These are phyloP conservation scores for Anthoptus insignis DNA, from an alignment of 2,888 invertebrate genomes.

Conservation along the genomic window DNA sequence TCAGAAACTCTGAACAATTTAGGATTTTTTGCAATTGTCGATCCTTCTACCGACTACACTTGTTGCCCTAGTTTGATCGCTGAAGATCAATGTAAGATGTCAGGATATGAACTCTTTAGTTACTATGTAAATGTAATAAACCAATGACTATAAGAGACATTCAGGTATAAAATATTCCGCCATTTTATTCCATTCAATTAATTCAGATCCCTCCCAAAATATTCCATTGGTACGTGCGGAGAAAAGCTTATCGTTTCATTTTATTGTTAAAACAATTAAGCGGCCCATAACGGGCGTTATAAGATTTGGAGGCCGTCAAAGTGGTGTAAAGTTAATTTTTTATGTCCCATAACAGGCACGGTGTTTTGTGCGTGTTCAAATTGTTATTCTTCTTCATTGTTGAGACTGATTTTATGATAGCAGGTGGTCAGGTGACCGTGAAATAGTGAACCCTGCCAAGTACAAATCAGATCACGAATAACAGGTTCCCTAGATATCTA, in stretches of 20 bases:
- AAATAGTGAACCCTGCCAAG: no score
- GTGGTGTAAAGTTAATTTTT: slow-evolving; percentile 41
- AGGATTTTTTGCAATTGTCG: no score
- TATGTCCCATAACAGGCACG: slow-evolving; percentile 35
- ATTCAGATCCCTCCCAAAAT: not conserved
- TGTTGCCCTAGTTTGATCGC: no score
- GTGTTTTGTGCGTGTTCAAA: not conserved
- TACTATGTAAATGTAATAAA: no score
- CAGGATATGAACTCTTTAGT: no score
- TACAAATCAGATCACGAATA: no score
- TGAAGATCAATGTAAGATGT: no score
- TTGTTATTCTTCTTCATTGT: slow-evolving; percentile 1
- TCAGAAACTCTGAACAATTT: no score
- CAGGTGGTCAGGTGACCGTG: not conserved
- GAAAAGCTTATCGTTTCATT: slow-evolving; percentile 8
- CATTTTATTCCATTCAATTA: not conserved
- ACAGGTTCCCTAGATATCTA: no score
- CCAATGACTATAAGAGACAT: no score
- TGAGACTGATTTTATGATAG: not conserved
- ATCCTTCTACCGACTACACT: no score
- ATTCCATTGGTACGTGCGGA: not conserved
- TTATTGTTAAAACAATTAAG: slow-evolving; percentile 41
- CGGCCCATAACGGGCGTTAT: slow-evolving; percentile 3
- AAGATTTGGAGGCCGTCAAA: slow-evolving; percentile 36
- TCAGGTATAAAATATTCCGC: not conserved